A percentile compares a stretch with the other conserved stretches of the same genome.
phyloP scores from a whole-genome alignment of 2,113 vertebrate species.

The Centrocercus urophasianus region DNA sequence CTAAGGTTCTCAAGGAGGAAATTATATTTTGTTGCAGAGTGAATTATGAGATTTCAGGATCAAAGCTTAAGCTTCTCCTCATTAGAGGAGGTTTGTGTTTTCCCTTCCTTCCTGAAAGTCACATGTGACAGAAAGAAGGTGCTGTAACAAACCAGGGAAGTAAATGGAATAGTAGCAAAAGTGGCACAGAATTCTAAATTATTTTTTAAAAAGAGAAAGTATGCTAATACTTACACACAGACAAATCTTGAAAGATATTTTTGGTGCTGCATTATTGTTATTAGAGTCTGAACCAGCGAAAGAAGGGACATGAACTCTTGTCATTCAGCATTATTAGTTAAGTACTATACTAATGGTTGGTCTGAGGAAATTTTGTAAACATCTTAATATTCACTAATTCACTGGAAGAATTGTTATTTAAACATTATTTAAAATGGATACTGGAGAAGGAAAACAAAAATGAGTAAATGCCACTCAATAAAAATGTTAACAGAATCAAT shows the following conservation, averaged over 20 bases:
- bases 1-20: neutral
- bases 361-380: neutral
- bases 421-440: neutral
- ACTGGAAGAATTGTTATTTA: neutral
- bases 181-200: neutral
- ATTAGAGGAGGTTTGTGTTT: neutral
- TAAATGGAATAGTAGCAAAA: neutral
- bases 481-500: neutral
- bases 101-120: neutral
- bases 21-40: neutral
- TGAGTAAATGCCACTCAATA: neutral
- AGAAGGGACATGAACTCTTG: neutral
- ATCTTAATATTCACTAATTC: neutral
- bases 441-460: conserved; percentile 3
- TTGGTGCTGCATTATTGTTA: neutral
- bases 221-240: neutral
- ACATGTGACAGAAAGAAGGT: neutral
- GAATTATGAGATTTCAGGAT: neutral
- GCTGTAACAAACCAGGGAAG: neutral
- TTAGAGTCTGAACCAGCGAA: neutral
- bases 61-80: neutral
- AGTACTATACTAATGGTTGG: neutral
- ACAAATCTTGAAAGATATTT: neutral
- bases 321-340: neutral
- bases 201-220: neutral